A percentile compares a stretch with the other conserved stretches of the same genome.
Evolutionary conservation across 2,113 vertebrate species (phyloP).

Genomic region (Triplophysa dalaica): DNA sequence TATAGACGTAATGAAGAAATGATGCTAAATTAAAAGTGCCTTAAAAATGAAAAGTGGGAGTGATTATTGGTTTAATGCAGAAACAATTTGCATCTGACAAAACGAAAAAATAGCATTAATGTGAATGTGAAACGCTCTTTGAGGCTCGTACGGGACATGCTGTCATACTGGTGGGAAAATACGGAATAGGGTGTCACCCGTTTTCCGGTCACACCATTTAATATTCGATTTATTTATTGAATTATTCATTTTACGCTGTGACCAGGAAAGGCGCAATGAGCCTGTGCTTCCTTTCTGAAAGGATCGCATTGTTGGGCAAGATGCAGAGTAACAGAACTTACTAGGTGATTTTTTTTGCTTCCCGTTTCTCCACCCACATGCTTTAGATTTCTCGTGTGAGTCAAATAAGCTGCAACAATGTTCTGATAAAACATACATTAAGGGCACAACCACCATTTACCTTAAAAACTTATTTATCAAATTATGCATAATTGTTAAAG

Average conservation of each 20-base stretch:
- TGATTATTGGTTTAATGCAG: background rate
- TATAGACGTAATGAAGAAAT: too few relatives aligned
- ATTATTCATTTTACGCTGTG: conserved; percentile 68
- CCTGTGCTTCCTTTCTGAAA: conserved; percentile 66
- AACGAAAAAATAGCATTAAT: background rate
- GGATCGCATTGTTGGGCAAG: conserved; percentile 65
- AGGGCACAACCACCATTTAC: too few relatives aligned
- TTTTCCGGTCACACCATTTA: conserved; percentile 78
- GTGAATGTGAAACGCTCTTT: background rate
- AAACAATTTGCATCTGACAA: background rate
- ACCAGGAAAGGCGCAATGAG: conserved; percentile 74
- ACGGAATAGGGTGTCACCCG: conserved; percentile 40
- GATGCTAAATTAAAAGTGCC: background rate
- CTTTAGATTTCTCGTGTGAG: conserved; percentile 54
- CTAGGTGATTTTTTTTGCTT: conserved; percentile 52
- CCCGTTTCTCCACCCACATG: conserved; percentile 48
- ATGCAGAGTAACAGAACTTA: conserved; percentile 12
- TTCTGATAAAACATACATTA: background rate
- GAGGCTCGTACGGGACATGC: background rate
- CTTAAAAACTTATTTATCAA: too few relatives aligned
- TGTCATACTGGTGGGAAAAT: conserved; percentile 68
- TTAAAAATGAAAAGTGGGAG: too few relatives aligned
- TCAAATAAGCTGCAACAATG: conserved; percentile 36
- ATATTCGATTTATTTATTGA: conserved; percentile 76
- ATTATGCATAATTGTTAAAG: too few relatives aligned